Evolutionary conservation across 2,888 invertebrate species (phyloP).

Genomic region (Heterodera filipjevi): DNA sequence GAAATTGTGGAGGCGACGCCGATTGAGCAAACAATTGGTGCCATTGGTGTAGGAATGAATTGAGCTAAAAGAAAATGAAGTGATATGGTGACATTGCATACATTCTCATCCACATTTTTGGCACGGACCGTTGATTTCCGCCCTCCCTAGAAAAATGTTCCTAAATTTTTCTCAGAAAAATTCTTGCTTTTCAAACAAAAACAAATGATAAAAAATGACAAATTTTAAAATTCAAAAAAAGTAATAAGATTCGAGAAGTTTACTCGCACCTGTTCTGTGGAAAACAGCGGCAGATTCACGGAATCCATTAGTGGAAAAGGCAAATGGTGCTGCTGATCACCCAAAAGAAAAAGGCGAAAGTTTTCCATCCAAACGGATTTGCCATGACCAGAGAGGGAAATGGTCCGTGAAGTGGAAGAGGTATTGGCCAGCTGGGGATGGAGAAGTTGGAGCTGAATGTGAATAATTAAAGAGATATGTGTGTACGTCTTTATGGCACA

Average conservation of each 20-base stretch:
- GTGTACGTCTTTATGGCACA: conserved; percentile 1
- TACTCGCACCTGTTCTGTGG: background rate
- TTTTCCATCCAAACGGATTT: background rate
- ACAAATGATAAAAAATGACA: background rate
- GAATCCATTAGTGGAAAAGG: background rate
- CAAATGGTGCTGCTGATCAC: background rate
- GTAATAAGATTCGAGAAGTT: background rate
- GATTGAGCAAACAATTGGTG: background rate
- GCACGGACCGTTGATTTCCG: too few species aligned
- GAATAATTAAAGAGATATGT: background rate
- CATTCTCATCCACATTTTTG: too few species aligned
- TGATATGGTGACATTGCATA: too few species aligned
- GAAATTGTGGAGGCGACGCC: background rate
- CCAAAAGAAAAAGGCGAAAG: background rate
- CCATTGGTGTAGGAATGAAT: background rate
- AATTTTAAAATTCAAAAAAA: background rate
- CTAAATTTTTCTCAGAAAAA: too few species aligned
- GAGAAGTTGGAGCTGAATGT: background rate
- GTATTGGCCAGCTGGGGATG: background rate
- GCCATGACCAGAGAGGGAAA: background rate
- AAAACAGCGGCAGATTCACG: background rate
- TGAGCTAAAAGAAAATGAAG: background rate
- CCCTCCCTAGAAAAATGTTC: too few species aligned
- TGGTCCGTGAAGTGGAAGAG: background rate
- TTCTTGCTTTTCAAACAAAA: too few species aligned